Evolutionary conservation across 2,797 vertebrate species (phyloP), one percentile per base, ranked within the genome.

Genomic region (Rhinatrema bivittatum): DNA sequence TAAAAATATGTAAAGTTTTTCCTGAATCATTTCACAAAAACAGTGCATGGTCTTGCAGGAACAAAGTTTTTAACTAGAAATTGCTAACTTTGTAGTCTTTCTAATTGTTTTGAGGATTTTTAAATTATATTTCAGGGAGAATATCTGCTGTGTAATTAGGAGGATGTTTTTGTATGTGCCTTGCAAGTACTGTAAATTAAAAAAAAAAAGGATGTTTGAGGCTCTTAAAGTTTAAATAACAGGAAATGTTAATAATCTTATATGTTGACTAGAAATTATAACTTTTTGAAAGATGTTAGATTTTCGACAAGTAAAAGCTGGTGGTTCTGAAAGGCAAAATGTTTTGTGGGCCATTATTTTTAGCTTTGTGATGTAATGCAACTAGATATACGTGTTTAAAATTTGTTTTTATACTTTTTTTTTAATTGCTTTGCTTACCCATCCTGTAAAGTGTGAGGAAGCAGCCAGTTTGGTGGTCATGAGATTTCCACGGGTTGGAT

Each of bases 141-240:
- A 50, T 65, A 62, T 78, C 57, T 79, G 65, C 50, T 72, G 33
- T 75, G 62, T 73, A 41, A 65, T 67, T 61, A 65, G 64, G 51
- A 76, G 54, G 47, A 62, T 53, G 63, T 67, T 66, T 76, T 46
- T 86, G 63, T 84, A 78, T 78, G 82, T 86, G 84, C 82, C 84
- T 86, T 86, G 82, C 62, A 74, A n/a, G 72, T 78, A 74, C 72
- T 76, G 59, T 78, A 74, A 70, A 49, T 71, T 62, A 58, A 60
- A 60, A 57, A 63, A 55, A 42, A 52, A 68, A 50, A n/a, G n/a
- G n/a, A n/a, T 51, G 25, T 73, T 62, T 60, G 43, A 60, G 74
- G 50, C 71, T 58, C 27, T 15, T 67, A 76, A 60, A 45, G 53
- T 51, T 42, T 64, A 56, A 49, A 50, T 47, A 56, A 56, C 59